These are phyloP conservation scores for Chrysaora quinquecirrha DNA, from an alignment of 30 jellyfish, hydroid and myxozoan species.

Conservation along the genomic window DNA sequence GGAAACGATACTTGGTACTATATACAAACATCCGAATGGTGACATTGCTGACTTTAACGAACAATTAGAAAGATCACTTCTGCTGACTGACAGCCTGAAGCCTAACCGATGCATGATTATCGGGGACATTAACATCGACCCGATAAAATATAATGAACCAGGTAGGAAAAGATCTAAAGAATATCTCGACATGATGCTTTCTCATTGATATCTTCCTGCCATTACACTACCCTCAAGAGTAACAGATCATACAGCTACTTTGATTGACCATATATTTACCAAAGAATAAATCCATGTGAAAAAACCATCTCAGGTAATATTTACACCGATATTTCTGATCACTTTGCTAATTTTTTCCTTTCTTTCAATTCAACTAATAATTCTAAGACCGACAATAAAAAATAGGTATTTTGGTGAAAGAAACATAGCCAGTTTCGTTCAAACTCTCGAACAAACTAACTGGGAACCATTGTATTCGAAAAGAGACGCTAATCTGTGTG, in stretches of 20 bases:
- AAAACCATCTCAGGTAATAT: slow-evolving; percentile 1
- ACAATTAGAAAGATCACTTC: no score
- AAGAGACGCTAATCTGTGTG: not conserved
- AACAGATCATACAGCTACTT: slow-evolving; percentile 7
- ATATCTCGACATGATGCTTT: slow-evolving; percentile 5
- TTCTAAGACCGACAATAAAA: not conserved
- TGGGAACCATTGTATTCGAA: slow-evolving; percentile 8
- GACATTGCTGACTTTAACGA: no score
- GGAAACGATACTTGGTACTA: no score
- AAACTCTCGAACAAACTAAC: not conserved
- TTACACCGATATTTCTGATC: slow-evolving; percentile 4
- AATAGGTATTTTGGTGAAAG: not conserved
- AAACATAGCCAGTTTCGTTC: not conserved
- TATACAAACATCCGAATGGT: no score
- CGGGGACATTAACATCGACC: not conserved
- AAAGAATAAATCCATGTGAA: not conserved
- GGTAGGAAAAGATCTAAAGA: not conserved
- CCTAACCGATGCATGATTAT: slow-evolving; percentile 7
- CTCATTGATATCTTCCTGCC: slow-evolving; percentile 6
- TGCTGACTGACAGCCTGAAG: no score
- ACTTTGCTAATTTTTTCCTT: slow-evolving; percentile 3
- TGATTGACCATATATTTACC: slow-evolving; percentile 4
- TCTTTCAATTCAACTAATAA: not conserved
- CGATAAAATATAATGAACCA: not conserved
- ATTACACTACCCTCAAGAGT: no score